Percentiles rank a stretch among this genome's conserved stretches.
These are phyloP conservation scores for Silurus lanzhouensis DNA, from an alignment of 2,797 vertebrate genomes.

Conservation along the genomic window DNA sequence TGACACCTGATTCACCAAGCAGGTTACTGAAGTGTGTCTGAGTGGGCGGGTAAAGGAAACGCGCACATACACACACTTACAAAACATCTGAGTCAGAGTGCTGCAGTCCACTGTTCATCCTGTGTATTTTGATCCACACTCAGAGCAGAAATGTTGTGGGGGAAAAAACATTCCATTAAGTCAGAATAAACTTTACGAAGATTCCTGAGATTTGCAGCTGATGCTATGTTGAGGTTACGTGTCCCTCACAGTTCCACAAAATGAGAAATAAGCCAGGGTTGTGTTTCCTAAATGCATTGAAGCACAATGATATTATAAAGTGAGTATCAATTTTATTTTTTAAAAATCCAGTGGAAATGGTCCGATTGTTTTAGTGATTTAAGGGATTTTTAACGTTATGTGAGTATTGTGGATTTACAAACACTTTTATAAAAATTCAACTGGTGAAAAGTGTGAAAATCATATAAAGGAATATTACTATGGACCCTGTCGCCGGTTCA, in stretches of 20 bases:
- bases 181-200: neutral
- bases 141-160: neutral
- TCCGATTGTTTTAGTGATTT: neutral
- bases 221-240: neutral
- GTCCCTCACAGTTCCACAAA: neutral
- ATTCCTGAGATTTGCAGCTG: neutral
- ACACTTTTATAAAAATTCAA: neutral
- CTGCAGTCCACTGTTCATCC: neutral
- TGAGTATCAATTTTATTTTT: neutral
- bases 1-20: slow-evolving; percentile 19
- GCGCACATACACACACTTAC: neutral
- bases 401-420: neutral
- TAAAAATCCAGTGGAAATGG: neutral
- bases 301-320: neutral
- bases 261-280: neutral
- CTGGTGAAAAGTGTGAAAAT: neutral
- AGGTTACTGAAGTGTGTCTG: slow-evolving; percentile 19
- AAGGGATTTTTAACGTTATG: neutral
- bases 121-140: slow-evolving; percentile 3
- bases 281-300: neutral
- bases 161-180: neutral
- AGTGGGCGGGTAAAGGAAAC: slow-evolving; percentile 2
- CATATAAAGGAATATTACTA: neutral
- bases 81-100: slow-evolving; percentile 19
- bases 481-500: no score